Evolutionary conservation across 2,888 invertebrate genomes (phyloP).

Genomic region (Agapostemon virescens): DNA sequence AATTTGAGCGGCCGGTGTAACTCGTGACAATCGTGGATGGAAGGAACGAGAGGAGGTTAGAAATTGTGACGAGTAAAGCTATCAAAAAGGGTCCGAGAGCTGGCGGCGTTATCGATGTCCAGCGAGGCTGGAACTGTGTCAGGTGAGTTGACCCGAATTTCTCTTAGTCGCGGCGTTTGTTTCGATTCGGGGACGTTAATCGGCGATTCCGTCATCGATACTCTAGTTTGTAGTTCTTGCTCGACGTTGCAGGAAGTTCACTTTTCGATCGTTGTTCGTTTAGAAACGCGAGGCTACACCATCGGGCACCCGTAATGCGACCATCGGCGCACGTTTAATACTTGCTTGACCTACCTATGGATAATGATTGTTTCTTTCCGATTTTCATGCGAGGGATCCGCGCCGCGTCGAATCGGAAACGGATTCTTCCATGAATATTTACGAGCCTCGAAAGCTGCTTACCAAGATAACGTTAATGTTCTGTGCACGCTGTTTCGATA

Average conservation of each 20-base stretch:
- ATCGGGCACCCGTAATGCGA: conserved; percentile 1
- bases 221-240: conserved; percentile 32
- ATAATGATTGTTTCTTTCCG: background rate
- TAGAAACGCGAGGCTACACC: background rate
- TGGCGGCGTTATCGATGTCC: conserved; percentile 54
- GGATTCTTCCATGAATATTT: background rate
- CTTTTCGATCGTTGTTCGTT: conserved; percentile 25
- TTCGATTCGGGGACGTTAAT: conserved; percentile 51
- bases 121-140: conserved; percentile 53
- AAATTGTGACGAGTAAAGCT: conserved; percentile 41
- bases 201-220: conserved; percentile 55
- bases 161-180: conserved; percentile 38
- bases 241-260: conserved; percentile 1
- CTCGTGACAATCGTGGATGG: background rate
- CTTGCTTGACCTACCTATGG: conserved; percentile 22
- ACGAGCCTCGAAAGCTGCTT: background rate
- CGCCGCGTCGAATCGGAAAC: conserved; percentile 2
- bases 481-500: background rate
- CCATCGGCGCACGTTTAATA: conserved; percentile 14
- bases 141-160: conserved; percentile 62
- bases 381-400: background rate
- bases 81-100: conserved; percentile 34
- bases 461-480: background rate
- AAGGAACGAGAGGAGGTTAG: conserved; percentile 47
- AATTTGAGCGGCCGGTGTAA: too few species aligned